Percentiles rank a stretch among this genome's conserved stretches.
Evolutionary conservation across 2,113 vertebrate genomes (phyloP).

Genomic region (Talpa occidentalis): DNA sequence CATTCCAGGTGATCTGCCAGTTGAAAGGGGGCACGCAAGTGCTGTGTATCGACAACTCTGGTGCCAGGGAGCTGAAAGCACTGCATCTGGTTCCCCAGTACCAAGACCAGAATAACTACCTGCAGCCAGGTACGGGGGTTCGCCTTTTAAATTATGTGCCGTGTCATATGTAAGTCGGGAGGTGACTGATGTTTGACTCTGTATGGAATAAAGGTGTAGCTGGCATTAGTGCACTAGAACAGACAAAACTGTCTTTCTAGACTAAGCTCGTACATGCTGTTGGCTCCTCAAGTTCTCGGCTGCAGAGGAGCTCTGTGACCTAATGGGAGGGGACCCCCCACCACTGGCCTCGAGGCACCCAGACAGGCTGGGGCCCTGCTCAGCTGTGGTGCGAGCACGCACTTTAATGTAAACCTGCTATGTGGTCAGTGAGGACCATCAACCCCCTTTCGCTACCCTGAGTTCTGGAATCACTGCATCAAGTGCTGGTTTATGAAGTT

Average conservation of each 20-base stretch:
- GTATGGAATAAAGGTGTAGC: neutral
- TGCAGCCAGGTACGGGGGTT: slow-evolving; percentile 74
- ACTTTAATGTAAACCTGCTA: no score
- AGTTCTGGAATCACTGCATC: neutral
- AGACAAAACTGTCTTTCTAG: neutral
- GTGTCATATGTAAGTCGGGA: no score
- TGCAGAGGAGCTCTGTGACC: no score
- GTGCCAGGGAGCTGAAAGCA: slow-evolving; percentile 69
- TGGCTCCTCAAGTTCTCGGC: no score
- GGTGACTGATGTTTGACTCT: no score
- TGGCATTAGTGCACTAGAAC: neutral
- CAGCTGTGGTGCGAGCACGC: no score
- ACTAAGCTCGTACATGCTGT: no score
- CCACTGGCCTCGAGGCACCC: no score
- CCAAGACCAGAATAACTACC: slow-evolving; percentile 57
- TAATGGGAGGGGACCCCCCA: no score
- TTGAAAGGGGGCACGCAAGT: slow-evolving; percentile 76
- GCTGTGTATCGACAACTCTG: slow-evolving; percentile 71
- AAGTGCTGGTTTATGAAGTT: neutral
- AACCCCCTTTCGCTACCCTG: no score
- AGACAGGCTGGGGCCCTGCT: no score
- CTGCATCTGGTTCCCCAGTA: slow-evolving; percentile 73
- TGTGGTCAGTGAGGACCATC: no score
- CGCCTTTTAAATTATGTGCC: neutral
- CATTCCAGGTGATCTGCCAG: slow-evolving; percentile 76